phyloP scores from a whole-genome alignment of 2,888 invertebrate species.

The Drosophila engyochracea region DNA sequence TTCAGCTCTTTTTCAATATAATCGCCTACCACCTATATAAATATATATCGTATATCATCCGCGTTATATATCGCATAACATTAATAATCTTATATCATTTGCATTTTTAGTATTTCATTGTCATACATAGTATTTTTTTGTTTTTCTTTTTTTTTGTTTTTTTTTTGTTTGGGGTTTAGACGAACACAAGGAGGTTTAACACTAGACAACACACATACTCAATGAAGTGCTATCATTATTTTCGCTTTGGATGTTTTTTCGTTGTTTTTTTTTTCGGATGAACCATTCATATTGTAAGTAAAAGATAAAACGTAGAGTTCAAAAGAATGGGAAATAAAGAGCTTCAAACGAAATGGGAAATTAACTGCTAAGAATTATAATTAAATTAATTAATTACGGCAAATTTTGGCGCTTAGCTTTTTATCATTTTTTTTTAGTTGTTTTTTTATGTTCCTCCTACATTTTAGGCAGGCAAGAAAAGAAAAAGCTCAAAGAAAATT shows the following conservation, averaged over 20 bases:
- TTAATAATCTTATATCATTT: conserved; percentile 27
- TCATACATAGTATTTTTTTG: conserved; percentile 47
- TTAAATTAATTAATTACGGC: conserved; percentile 34
- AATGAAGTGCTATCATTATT: conserved; percentile 86
- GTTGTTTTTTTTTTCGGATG: conserved; percentile 44
- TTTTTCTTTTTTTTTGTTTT: conserved; percentile 50
- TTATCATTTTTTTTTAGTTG: conserved; percentile 26
- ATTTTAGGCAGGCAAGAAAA: conserved; percentile 84
- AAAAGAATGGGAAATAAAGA: conserved; percentile 55
- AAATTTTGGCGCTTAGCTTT: conserved; percentile 45
- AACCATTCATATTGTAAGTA: conserved; percentile 37
- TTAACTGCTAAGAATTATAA: conserved; percentile 32
- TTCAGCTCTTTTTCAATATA: conserved; percentile 20
- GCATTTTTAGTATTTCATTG: conserved; percentile 59
- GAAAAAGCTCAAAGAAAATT: conserved; percentile 84
- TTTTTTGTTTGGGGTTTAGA: conserved; percentile 87
- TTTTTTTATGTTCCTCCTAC: conserved; percentile 51
- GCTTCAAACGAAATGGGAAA: conserved; percentile 52
- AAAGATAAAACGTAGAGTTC: conserved; percentile 63
- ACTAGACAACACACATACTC: conserved; percentile 95
- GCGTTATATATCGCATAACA: conserved; percentile 4
- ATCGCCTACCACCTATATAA: conserved; percentile 26
- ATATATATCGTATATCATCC: conserved; percentile 19
- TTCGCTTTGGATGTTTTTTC: conserved; percentile 82
- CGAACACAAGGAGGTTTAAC: conserved; percentile 95